Evolutionary conservation across 2,888 invertebrate genomes (phyloP), one percentile per base, ranked within the genome.

Genomic region (Serrognathus titanus): DNA sequence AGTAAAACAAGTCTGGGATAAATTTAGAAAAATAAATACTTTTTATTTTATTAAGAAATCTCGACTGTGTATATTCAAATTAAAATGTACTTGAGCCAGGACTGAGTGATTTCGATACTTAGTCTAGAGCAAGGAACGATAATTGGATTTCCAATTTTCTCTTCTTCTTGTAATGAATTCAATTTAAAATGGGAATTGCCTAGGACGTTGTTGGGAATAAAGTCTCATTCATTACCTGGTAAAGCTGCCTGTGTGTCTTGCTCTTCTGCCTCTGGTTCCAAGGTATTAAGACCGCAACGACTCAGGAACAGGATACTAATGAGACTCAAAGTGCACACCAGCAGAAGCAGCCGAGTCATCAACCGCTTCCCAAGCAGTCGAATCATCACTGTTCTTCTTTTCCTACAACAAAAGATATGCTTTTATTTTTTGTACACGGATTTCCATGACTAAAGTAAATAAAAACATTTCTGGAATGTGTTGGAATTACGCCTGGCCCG

Each of bases 301-400:
- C 81, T 82, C 58, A 83, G 75, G 61, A 83, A 80, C 46, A 83
- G 77, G 53, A 83, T 77, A 60, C 82, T 82, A 63, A 82, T 72
- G 63, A 82, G 75, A 64, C 82, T 81, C 59, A 82, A 74, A 52
- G 81, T 80, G 63, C 82, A 82, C 49, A 82, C 80, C 65, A 82
- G 78, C 61, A 82, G 77, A 65, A 83, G 78, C 62, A 83, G 79
- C 69, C 82, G 79, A 66, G 82, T 81, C 69, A 82, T 77, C 68
- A 82, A 75, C 67, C 82, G 76, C 75, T 81, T 81, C 66, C 81
- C 82, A 70, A 81, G 74, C 68, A 80, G 74, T 67, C 80, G 78
- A 70, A 80, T 77, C 80, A 81, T 81, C 69, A 75, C 76, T 69
- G 71, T 65, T 60, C 71, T 69, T 63, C 72, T 70, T 69, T 74